phyloP scores from a whole-genome alignment of 2,797 vertebrate genomes.

The Tangara arthus region DNA sequence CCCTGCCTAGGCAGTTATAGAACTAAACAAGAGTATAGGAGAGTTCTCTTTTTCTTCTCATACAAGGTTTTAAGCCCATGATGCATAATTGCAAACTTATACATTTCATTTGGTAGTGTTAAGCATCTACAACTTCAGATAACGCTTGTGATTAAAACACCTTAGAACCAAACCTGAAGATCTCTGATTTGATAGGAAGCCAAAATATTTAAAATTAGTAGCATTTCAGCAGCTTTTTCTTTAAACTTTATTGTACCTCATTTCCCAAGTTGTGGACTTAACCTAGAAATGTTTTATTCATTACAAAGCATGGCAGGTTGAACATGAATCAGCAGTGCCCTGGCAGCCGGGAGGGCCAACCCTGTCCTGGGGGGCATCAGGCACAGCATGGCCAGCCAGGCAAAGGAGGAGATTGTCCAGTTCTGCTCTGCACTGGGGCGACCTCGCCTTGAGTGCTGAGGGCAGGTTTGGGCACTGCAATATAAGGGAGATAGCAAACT shows the following conservation, averaged over 20 bases:
- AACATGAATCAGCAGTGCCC: neutral
- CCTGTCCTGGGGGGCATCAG: rapidly evolving
- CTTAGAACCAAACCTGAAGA: neutral
- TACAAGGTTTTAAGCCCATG: neutral
- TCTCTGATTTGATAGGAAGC: neutral
- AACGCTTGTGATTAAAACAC: neutral
- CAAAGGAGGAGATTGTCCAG: rapidly evolving
- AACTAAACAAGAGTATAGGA: neutral
- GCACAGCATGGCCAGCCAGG: rapidly evolving
- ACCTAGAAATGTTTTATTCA: neutral
- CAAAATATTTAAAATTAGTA: neutral
- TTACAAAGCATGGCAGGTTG: neutral
- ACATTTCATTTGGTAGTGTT: neutral
- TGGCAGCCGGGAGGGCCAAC: neutral
- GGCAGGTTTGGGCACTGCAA: rapidly evolving
- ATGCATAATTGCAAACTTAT: neutral
- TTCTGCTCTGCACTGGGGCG: rapidly evolving
- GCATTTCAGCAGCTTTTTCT: neutral
- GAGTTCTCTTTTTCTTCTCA: neutral
- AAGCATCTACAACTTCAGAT: neutral
- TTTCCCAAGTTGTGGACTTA: neutral
- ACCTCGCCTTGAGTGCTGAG: rapidly evolving
- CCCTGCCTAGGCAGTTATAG: neutral
- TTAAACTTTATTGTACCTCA: neutral
- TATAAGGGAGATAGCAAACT: neutral